These are phyloP conservation scores for Redunca redunca DNA, from an alignment of 2,113 vertebrate species.

Conservation along the genomic window DNA sequence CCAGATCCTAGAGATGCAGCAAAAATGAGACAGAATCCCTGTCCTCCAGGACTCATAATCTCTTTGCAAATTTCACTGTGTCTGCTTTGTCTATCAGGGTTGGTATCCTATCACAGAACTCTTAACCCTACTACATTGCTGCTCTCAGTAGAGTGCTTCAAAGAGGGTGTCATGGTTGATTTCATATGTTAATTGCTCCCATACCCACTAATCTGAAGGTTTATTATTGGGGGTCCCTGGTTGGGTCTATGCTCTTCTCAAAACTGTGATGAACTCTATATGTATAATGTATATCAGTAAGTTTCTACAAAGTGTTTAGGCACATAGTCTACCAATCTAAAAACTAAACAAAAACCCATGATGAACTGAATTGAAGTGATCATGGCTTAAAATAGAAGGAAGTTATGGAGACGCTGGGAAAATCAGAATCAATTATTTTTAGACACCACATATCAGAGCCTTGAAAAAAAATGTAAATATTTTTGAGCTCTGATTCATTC, in stretches of 20 bases:
- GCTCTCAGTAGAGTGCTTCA: neutral
- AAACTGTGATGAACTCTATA: neutral
- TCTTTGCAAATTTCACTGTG: neutral
- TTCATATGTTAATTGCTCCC: neutral
- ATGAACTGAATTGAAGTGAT: neutral
- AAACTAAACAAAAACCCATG: neutral
- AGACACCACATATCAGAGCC: neutral
- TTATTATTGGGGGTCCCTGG: neutral
- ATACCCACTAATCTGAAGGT: neutral
- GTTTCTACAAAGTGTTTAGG: neutral
- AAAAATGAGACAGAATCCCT: neutral
- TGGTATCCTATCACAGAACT: neutral
- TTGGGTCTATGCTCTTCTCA: neutral
- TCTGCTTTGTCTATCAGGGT: neutral
- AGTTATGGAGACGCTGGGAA: neutral
- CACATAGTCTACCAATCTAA: neutral
- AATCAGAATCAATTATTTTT: constrained; percentile 3
- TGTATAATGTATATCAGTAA: neutral
- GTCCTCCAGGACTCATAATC: neutral
- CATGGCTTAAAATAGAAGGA: neutral
- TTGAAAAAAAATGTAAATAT: neutral
- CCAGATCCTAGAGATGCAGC: neutral
- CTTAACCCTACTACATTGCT: neutral
- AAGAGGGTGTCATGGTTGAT: neutral
- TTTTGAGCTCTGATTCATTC: constrained; percentile 15